These are phyloP conservation scores for Ferrisia virgata DNA, from an alignment of 2,888 invertebrate species.

Conservation along the genomic window DNA sequence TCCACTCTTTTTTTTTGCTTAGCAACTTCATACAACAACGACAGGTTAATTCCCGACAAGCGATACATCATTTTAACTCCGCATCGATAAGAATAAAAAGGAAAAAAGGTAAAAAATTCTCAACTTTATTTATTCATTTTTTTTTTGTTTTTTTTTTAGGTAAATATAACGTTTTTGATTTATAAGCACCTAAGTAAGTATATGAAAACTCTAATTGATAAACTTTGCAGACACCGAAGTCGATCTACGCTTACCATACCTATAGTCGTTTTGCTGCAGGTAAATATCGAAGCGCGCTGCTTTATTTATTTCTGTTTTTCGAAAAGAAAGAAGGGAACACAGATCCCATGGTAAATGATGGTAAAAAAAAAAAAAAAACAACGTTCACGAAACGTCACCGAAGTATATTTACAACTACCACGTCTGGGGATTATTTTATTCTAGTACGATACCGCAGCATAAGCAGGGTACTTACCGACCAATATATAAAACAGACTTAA, in stretches of 20 bases:
- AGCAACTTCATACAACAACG: not conserved
- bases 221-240: not conserved
- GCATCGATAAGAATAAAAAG: not conserved
- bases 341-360: not conserved
- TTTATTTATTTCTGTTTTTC: not conserved
- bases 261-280: not conserved
- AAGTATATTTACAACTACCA: not conserved
- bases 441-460: not conserved
- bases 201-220: constrained; percentile 5
- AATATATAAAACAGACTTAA: not conserved
- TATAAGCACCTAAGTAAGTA: not conserved
- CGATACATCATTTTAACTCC: not conserved
- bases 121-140: too few relatives aligned
- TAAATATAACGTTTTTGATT: not conserved
- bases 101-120: not conserved
- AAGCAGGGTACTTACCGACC: not conserved
- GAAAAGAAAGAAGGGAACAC: too few relatives aligned
- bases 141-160: not conserved
- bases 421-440: not conserved
- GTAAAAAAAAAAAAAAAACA: not conserved
- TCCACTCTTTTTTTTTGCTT: not conserved
- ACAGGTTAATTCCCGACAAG: not conserved
- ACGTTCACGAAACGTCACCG: not conserved
- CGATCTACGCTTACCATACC: too few relatives aligned
- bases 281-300: not conserved